Evolutionary conservation across 1,140 invertebrate genomes (phyloP).

Genomic region (Drosophila ogumai): DNA sequence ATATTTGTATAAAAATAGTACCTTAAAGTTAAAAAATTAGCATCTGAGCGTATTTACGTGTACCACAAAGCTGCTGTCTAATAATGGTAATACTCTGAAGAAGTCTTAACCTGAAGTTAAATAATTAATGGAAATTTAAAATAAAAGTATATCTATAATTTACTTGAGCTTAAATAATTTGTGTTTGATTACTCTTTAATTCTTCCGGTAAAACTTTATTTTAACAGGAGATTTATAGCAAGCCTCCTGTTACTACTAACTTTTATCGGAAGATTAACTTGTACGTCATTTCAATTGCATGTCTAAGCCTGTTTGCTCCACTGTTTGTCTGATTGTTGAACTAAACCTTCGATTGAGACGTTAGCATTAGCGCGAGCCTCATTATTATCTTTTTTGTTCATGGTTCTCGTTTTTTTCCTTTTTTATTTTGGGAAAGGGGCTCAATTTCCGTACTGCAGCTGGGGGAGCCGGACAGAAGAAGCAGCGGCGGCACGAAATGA

Average conservation of each 20-base stretch:
- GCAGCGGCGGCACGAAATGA: slow-evolving; percentile 31
- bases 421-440: slow-evolving; percentile 31
- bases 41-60: too few relatives aligned
- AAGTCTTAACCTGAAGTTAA: too few relatives aligned
- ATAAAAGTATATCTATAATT: too few relatives aligned
- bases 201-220: too few relatives aligned
- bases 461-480: neutral
- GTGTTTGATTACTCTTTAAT: too few relatives aligned
- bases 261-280: neutral
- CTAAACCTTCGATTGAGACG: slow-evolving; percentile 74
- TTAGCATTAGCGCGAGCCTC: slow-evolving; percentile 68
- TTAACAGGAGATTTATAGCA: neutral
- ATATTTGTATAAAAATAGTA: too few relatives aligned
- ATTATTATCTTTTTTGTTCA: slow-evolving; percentile 63
- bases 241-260: neutral
- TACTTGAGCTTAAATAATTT: too few relatives aligned
- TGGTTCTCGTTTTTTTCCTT: slow-evolving; percentile 23
- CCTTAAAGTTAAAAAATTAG: too few relatives aligned
- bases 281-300: neutral
- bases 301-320: slow-evolving; percentile 10
- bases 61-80: too few relatives aligned
- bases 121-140: too few relatives aligned
- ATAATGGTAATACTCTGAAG: too few relatives aligned
- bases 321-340: slow-evolving; percentile 63
- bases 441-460: slow-evolving; percentile 66